Evolutionary conservation across 2,797 vertebrate species (phyloP).

Genomic region (Hemibagrus guttatus): DNA sequence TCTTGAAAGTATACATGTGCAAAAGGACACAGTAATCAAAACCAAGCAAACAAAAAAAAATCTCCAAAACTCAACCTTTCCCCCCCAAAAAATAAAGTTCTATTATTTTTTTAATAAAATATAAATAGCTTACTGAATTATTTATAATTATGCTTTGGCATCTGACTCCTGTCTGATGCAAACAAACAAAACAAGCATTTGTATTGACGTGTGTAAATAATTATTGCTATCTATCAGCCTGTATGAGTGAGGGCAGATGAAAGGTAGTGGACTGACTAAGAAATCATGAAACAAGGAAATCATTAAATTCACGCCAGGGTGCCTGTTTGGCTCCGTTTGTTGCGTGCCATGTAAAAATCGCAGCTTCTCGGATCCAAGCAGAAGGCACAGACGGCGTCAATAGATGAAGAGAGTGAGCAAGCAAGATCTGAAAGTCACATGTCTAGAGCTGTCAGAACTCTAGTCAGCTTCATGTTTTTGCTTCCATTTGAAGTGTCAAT

Average conservation of each 20-base stretch:
- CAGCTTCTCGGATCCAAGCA: background rate
- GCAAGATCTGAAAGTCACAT: background rate
- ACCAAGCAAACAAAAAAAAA: background rate
- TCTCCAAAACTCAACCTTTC: background rate
- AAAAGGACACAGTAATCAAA: background rate
- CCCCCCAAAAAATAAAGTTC: background rate
- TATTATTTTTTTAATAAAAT: background rate
- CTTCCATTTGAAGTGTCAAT: background rate
- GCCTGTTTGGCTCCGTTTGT: constrained; percentile 34
- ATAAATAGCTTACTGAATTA: background rate
- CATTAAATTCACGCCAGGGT: constrained; percentile 40
- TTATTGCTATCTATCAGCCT: background rate
- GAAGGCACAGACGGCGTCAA: background rate
- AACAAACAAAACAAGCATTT: background rate
- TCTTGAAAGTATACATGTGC: background rate
- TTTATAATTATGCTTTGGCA: background rate
- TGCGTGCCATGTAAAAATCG: constrained; percentile 29
- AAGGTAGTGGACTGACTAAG: background rate
- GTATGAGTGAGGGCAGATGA: background rate
- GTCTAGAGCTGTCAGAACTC: constrained; percentile 2
- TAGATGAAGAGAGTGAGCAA: background rate
- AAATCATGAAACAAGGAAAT: constrained; percentile 35
- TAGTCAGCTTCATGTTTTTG: background rate
- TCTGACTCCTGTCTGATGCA: background rate
- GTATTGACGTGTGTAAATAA: background rate